phyloP scores from a whole-genome alignment of 2,797 vertebrate species.

The Parauchenoglanis punctatus region DNA sequence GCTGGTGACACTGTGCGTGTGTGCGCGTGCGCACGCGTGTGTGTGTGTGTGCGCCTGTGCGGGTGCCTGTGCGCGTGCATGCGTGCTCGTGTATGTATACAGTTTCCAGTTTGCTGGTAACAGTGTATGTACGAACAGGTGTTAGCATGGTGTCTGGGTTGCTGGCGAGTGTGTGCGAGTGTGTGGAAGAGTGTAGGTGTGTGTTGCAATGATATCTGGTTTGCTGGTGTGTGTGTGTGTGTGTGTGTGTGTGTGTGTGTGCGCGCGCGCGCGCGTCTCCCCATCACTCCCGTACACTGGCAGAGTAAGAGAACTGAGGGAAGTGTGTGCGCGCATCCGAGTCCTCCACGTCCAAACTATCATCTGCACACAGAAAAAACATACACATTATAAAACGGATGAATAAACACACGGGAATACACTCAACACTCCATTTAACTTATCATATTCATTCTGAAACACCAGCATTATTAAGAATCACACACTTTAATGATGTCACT shows the following conservation, averaged over 20 bases:
- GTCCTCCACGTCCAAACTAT: constrained; percentile 84
- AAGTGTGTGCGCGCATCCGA: constrained; percentile 89
- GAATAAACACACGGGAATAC: not conserved
- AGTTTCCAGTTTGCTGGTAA: too few species aligned
- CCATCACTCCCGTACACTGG: constrained; percentile 88
- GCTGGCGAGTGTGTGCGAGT: constrained; percentile 67
- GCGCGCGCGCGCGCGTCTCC: not conserved
- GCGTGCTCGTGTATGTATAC: too few species aligned
- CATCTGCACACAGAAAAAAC: constrained; percentile 73
- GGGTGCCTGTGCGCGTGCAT: constrained; percentile 1
- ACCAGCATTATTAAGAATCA: not conserved
- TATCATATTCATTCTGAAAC: not conserved
- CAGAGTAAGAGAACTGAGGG: constrained; percentile 93
- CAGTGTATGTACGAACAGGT: too few species aligned
- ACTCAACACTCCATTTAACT: not conserved
- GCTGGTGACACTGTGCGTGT: constrained; percentile 30
- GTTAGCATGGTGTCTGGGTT: constrained; percentile 49
- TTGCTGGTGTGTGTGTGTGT: constrained; percentile 65
- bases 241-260: constrained; percentile 11
- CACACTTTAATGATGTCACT: not conserved
- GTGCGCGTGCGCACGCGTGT: constrained; percentile 56
- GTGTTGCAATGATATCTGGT: constrained; percentile 53
- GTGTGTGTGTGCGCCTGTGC: constrained; percentile 23
- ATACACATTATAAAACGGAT: not conserved
- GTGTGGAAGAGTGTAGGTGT: constrained; percentile 21